Base-by-base conservation (phyloP, 2,888 invertebrate species). In the Drosophila eohydei region DNA sequence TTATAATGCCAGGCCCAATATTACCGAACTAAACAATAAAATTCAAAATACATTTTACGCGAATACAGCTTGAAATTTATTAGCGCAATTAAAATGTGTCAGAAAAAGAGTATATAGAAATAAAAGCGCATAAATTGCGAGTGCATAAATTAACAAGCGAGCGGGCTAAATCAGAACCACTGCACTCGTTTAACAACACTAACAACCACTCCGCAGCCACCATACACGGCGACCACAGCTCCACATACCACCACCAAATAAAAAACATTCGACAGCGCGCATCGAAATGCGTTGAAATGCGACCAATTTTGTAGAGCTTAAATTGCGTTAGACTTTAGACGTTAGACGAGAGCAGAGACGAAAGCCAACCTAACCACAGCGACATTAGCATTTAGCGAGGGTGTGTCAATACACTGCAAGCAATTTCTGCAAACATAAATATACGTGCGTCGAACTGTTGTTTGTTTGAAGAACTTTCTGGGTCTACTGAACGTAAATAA, bases 241-340 rank as follows among this genome's bases (percentile, higher is more conserved):
- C 65, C 62, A 46, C 81, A 65, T 68, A 66, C 75, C 86, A 78
- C 80, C 80, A 72, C 74, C 81, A 40, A 63, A 70, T 71, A 55
- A 51, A 69, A 64, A 54, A 54, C 50, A 62, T 59, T 65, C 59
- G 46, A 67, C 58, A 48, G 76, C 73, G 76, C 71, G 73, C 81
- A 74, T 59, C 73, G 63, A 67, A 87, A 78, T 74, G 81, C 84
- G 88, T 76, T 79, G 79, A 88, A 87, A 81, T 88, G 77, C 79
- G 81, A 75, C 80, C 85, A 88, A 85, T 85, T 81, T 72, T 69
- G 77, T 63, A 59, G 69, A 63, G 76, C 66, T 84, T 77, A 85
- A 87, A 89, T 88, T 87, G 83, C 79, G 81, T 83, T 89, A 87
- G 72, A 75, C 63, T 28, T 48, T 56, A 16, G 48, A 11, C 21